These are phyloP conservation scores for Nezara viridula DNA, from an alignment of 2,888 invertebrate species.

Conservation along the genomic window DNA sequence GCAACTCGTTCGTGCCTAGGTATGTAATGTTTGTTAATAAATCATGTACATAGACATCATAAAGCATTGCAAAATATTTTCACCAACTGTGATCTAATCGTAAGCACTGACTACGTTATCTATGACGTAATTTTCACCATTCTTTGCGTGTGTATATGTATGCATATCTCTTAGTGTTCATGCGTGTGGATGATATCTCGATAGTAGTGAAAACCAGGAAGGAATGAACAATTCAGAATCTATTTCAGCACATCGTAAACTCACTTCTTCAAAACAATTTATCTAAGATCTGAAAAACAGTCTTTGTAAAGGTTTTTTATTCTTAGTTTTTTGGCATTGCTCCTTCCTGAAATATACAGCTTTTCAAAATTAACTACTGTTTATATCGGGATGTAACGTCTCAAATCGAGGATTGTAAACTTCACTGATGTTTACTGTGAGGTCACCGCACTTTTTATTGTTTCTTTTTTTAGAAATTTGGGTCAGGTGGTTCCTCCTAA, in stretches of 20 bases:
- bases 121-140: not conserved
- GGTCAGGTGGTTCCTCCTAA: not conserved
- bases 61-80: not conserved
- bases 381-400: not conserved
- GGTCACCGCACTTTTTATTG: constrained; percentile 37
- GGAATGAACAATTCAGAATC: not conserved
- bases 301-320: not conserved
- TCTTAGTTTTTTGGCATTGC: not conserved
- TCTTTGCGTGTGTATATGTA: not conserved
- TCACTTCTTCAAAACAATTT: not conserved
- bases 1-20: not conserved
- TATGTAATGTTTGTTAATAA: not conserved
- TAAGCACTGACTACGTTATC: not conserved
- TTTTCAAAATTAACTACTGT: not conserved
- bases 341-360: not conserved
- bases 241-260: not conserved
- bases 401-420: not conserved
- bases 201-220: not conserved
- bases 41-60: not conserved
- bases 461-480: constrained; percentile 6
- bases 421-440: not conserved
- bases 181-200: not conserved
- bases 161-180: not conserved
- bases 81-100: not conserved
- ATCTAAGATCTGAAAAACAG: not conserved